phyloP scores from a whole-genome alignment of 1,140 invertebrate genomes.

The Oreohelix idahoensis region DNA sequence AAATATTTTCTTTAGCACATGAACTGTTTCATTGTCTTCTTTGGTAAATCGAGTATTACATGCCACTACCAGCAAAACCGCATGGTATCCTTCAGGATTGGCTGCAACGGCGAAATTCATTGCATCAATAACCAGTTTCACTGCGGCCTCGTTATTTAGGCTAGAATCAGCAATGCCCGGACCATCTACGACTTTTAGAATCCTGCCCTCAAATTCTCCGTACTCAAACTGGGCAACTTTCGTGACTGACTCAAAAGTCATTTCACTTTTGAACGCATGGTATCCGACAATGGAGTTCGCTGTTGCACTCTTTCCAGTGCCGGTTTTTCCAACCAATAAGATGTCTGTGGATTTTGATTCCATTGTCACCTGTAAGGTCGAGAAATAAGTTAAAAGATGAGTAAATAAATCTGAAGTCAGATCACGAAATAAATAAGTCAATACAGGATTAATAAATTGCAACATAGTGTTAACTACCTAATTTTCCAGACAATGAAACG shows the following conservation, averaged over 20 bases:
- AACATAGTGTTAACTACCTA: too few relatives aligned
- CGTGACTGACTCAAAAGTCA: neutral
- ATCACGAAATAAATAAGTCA: too few relatives aligned
- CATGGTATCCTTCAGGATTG: constrained; percentile 4
- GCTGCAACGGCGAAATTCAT: neutral
- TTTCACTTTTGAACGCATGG: neutral
- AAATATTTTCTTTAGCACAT: constrained; percentile 11
- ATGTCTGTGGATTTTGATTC: too few relatives aligned
- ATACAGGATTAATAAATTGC: too few relatives aligned
- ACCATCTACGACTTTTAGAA: constrained; percentile 27
- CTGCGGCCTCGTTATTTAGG: neutral
- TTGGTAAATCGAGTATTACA: neutral
- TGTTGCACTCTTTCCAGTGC: constrained; percentile 30
- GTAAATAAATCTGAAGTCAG: too few relatives aligned
- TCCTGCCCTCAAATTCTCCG: neutral
- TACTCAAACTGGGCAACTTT: neutral
- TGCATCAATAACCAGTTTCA: neutral
- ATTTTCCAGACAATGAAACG: too few relatives aligned
- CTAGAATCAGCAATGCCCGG: constrained; percentile 20
- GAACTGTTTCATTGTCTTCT: neutral
- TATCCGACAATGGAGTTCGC: constrained; percentile 14
- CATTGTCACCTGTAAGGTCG: too few relatives aligned
- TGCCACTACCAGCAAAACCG: neutral
- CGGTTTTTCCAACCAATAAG: constrained; percentile 33
- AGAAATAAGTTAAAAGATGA: too few relatives aligned